Evolutionary conservation across 2,113 vertebrate genomes (phyloP).

Genomic region (Gasterosteus nipponicus): DNA sequence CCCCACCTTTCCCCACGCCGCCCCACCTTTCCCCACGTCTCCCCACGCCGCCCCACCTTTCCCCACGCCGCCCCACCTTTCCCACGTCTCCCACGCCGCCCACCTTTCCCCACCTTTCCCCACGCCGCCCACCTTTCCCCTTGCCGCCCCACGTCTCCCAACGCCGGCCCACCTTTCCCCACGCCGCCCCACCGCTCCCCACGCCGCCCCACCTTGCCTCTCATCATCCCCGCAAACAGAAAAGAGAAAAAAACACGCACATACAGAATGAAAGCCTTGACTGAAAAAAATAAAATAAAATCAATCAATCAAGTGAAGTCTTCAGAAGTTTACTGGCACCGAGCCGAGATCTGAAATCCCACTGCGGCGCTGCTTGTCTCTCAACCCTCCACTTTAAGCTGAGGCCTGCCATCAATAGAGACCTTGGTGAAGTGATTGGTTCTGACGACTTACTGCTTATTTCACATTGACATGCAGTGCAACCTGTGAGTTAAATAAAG

Average conservation of each 20-base stretch:
- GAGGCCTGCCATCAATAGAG: conserved; percentile 29
- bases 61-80: too few species aligned
- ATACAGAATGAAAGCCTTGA: background rate
- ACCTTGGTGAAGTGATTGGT: conserved; percentile 59
- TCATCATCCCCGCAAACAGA: background rate
- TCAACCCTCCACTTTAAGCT: conserved; percentile 29
- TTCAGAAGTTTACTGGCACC: conserved; percentile 50
- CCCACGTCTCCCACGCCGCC: background rate
- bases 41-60: too few species aligned
- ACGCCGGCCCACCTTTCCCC: background rate
- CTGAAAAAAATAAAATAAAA: conserved; percentile 5
- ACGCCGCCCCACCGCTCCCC: too few species aligned
- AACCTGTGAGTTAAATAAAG: conserved; percentile 19
- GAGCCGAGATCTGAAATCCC: conserved; percentile 43
- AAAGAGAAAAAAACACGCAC: background rate
- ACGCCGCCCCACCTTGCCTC: background rate
- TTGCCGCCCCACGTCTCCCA: too few species aligned
- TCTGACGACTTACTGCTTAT: conserved; percentile 44
- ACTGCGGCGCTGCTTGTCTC: conserved; percentile 21
- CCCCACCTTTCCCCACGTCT: too few species aligned
- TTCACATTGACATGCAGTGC: conserved; percentile 31
- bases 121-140: background rate
- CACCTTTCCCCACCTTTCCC: background rate
- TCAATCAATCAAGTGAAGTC: conserved; percentile 46
- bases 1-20: background rate